Percentiles rank a stretch among this genome's conserved stretches.
phyloP scores from a whole-genome alignment of 2,797 vertebrate species.

The Manis crassicaudata region DNA sequence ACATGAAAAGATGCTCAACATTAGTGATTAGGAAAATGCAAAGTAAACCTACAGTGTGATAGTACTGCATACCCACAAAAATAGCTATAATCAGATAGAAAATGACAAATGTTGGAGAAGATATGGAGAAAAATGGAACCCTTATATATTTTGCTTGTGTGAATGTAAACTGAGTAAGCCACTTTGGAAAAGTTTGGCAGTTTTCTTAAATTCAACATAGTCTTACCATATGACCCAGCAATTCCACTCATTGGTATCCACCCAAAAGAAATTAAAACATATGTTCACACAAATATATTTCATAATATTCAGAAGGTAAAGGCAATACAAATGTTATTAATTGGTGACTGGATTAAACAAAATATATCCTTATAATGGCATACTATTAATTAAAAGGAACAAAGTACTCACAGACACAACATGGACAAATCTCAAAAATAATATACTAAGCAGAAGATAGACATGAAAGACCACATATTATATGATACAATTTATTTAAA shows the following conservation, averaged over 20 bases:
- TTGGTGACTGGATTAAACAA: neutral
- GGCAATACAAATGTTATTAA: constrained; percentile 36
- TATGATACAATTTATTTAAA: constrained; percentile 42
- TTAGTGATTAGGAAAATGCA: neutral
- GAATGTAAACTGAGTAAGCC: neutral
- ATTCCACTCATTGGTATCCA: neutral
- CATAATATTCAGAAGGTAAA: neutral
- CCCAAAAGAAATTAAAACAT: neutral
- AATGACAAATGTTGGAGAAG: neutral
- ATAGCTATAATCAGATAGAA: neutral
- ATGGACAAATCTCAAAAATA: neutral
- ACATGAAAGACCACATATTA: neutral
- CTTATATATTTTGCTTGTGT: neutral
- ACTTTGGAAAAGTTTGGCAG: neutral
- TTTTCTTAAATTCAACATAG: constrained; percentile 3
- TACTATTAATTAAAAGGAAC: constrained; percentile 41
- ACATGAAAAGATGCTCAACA: neutral
- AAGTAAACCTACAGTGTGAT: neutral
- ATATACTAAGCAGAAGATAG: neutral
- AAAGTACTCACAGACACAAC: neutral
- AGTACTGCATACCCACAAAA: neutral
- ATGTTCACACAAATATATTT: constrained; percentile 3
- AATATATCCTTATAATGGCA: constrained; percentile 6
- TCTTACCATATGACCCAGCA: neutral
- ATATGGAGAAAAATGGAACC: neutral